Evolutionary conservation across 2,888 invertebrate species (phyloP).

Genomic region (Augochlorella aurata): DNA sequence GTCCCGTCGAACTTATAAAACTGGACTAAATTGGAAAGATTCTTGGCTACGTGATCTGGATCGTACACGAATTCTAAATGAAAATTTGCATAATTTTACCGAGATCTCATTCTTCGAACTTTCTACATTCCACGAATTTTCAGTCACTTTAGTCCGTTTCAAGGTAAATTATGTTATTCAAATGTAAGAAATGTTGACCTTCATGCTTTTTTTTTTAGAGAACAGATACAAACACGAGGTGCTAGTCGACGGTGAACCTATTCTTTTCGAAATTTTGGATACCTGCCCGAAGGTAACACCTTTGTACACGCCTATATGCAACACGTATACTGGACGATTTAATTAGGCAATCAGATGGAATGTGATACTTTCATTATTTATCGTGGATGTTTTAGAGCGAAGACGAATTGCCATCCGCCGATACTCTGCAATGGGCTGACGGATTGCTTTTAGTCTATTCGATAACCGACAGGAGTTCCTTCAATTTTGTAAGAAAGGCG

Average conservation of each 20-base stretch:
- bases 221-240: conserved; percentile 95
- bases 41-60: conserved; percentile 33
- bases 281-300: conserved; percentile 91
- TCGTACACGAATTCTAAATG: background rate
- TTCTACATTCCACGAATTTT: background rate
- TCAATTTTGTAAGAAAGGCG: conserved; percentile 90
- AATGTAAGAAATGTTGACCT: conserved; percentile 10
- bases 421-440: conserved; percentile 94
- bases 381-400: conserved; percentile 83
- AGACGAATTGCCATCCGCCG: conserved; percentile 88
- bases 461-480: conserved; percentile 92
- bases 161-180: background rate
- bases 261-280: conserved; percentile 95
- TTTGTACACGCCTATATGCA: conserved; percentile 15
- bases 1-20: conserved; percentile 53
- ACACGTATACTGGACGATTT: conserved; percentile 13
- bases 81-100: conserved; percentile 32
- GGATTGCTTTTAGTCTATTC: conserved; percentile 94
- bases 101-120: background rate
- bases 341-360: background rate
- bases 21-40: conserved; percentile 48
- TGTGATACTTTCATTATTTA: background rate
- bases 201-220: conserved; percentile 85
- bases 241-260: conserved; percentile 93
- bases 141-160: background rate